phyloP scores from a whole-genome alignment of 2,888 invertebrate species.

The Ethmia dodecea region DNA sequence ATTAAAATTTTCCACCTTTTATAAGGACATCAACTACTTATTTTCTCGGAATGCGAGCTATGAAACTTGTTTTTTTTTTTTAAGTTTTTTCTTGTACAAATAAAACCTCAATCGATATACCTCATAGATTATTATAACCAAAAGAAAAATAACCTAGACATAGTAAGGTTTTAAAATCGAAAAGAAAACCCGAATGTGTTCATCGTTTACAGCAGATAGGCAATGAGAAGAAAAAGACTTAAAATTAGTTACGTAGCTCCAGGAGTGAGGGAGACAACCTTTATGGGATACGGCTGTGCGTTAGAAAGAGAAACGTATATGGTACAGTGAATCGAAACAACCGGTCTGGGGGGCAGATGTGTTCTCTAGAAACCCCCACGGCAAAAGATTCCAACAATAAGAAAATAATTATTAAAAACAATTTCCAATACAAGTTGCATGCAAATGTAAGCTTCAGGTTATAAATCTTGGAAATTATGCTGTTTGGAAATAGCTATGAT shows the following conservation, averaged over 20 bases:
- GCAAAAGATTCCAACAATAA: slow-evolving; percentile 63
- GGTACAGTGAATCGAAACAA: slow-evolving; percentile 56
- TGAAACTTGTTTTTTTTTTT: too few species aligned
- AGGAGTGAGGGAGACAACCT: slow-evolving; percentile 40
- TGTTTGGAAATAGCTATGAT: too few species aligned
- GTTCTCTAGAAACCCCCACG: slow-evolving; percentile 58
- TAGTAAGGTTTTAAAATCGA: slow-evolving; percentile 31
- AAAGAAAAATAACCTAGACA: too few species aligned
- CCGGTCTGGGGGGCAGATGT: slow-evolving; percentile 73
- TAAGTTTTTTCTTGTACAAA: too few species aligned
- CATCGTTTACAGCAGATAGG: slow-evolving; percentile 52
- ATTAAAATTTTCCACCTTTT: too few species aligned
- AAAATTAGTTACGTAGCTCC: slow-evolving; percentile 63
- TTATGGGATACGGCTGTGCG: slow-evolving; percentile 15
- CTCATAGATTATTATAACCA: too few species aligned
- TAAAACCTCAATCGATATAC: too few species aligned
- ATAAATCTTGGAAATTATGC: too few species aligned
- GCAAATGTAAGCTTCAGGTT: too few species aligned
- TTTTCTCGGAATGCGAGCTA: too few species aligned
- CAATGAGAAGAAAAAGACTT: slow-evolving; percentile 62
- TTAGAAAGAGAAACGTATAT: slow-evolving; percentile 39
- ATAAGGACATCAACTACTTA: too few species aligned
- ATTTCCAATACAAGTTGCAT: too few species aligned
- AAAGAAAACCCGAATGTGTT: slow-evolving; percentile 39
- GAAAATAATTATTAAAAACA: slow-evolving; percentile 61